These are phyloP conservation scores for Leptothorax acervorum DNA, from an alignment of 2,888 invertebrate species.

Conservation along the genomic window DNA sequence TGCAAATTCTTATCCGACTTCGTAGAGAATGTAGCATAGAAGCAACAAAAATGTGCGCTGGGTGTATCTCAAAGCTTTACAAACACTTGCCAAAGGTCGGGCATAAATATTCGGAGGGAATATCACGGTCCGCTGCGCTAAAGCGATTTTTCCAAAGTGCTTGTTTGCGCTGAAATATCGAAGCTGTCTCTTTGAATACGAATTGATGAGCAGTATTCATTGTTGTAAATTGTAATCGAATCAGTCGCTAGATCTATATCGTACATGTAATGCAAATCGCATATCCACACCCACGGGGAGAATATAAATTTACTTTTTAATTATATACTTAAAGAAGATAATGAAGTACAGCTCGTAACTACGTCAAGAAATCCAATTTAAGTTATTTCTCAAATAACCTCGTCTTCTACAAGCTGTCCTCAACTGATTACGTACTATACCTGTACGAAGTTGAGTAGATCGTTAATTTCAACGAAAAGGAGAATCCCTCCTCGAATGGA, in stretches of 20 bases:
- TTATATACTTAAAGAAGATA: conserved; percentile 17
- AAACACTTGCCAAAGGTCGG: conserved; percentile 25
- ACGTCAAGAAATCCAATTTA: conserved; percentile 32
- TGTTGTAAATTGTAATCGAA: conserved; percentile 4
- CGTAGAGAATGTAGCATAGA: conserved; percentile 10
- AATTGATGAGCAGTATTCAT: not conserved
- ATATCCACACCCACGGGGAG: not conserved
- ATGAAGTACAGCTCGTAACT: conserved; percentile 12
- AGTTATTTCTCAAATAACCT: conserved; percentile 42
- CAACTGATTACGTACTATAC: conserved; percentile 34
- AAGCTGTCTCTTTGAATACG: not conserved
- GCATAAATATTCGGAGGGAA: conserved; percentile 30
- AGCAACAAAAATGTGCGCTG: conserved; percentile 10
- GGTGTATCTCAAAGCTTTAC: conserved; percentile 7
- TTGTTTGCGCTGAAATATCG: not conserved
- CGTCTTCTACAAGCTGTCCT: conserved; percentile 31
- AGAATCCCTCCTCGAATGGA: not conserved
- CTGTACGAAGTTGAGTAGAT: conserved; percentile 28
- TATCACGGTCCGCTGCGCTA: not conserved
- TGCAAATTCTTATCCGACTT: conserved; percentile 47
- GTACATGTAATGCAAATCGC: not conserved
- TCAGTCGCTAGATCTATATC: not conserved
- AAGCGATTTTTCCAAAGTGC: conserved; percentile 19
- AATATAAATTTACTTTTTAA: conserved; percentile 30
- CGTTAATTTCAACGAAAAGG: conserved; percentile 31